A percentile compares a stretch with the other conserved stretches of the same genome.
phyloP scores from a whole-genome alignment of 1,140 invertebrate genomes.

The Hypothenemus hampei region DNA sequence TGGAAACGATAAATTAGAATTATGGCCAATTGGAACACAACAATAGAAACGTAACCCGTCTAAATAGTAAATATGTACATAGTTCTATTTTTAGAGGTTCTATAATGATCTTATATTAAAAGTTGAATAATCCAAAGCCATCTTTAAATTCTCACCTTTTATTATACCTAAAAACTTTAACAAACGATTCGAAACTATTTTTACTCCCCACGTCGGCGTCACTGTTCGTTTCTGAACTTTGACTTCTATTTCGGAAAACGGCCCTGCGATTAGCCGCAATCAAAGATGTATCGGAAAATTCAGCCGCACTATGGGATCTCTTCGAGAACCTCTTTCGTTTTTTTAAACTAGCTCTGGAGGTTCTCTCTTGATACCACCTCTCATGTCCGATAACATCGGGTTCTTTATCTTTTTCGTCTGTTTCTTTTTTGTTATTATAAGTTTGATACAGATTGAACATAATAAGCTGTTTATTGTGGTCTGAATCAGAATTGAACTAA shows the following conservation, averaged over 20 bases:
- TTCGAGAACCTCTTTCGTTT: slow-evolving; percentile 54
- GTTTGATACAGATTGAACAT: slow-evolving; percentile 69
- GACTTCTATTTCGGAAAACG: slow-evolving; percentile 54
- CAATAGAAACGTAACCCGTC: too few species aligned
- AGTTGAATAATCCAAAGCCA: background rate
- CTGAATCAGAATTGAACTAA: too few species aligned
- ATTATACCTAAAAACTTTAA: slow-evolving; percentile 53
- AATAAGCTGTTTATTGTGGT: too few species aligned
- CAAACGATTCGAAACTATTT: slow-evolving; percentile 59
- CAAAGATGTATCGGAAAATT: slow-evolving; percentile 61
- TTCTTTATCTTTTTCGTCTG: slow-evolving; percentile 55
- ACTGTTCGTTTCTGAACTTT: slow-evolving; percentile 52
- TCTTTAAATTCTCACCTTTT: slow-evolving; percentile 13
- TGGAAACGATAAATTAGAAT: too few species aligned
- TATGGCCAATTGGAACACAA: too few species aligned
- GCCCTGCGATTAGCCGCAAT: slow-evolving; percentile 57
- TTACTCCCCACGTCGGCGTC: slow-evolving; percentile 49
- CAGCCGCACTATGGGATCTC: slow-evolving; percentile 67
- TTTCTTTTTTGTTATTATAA: slow-evolving; percentile 59
- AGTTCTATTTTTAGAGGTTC: too few species aligned
- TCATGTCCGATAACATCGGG: slow-evolving; percentile 68
- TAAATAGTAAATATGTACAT: too few species aligned
- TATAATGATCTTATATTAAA: too few species aligned
- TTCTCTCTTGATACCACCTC: slow-evolving; percentile 61
- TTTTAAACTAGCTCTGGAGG: slow-evolving; percentile 42